Percentiles rank a stretch among this genome's conserved stretches.
phyloP scores from a whole-genome alignment of 2,113 vertebrate species.

The Amblyopsis rosae region DNA sequence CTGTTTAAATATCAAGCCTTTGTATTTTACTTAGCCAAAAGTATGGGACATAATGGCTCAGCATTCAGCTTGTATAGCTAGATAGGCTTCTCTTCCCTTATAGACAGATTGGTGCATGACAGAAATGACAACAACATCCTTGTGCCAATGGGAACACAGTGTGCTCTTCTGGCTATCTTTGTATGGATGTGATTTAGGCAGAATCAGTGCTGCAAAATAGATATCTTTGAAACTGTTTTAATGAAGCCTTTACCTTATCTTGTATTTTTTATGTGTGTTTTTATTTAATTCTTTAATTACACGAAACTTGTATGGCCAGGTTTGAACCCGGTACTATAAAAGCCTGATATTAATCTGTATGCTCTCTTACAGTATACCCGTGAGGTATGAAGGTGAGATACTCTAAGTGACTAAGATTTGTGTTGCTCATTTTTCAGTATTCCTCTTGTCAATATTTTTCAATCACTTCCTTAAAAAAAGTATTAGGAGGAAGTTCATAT shows the following conservation, averaged over 20 bases:
- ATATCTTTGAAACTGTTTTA: too few species aligned
- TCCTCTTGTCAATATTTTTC: conserved; percentile 7
- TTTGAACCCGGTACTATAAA: conserved; percentile 51
- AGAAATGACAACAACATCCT: conserved; percentile 10
- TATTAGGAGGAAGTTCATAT: conserved; percentile 10
- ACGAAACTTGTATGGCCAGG: conserved; percentile 28
- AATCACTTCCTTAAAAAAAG: conserved; percentile 7
- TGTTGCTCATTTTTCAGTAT: conserved; percentile 16
- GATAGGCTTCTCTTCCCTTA: not conserved
- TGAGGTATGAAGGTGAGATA: conserved; percentile 32
- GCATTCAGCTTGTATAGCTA: not conserved
- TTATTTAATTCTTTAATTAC: not conserved
- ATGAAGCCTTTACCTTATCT: not conserved
- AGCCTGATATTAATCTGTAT: conserved; percentile 38
- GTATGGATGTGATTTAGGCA: too few species aligned
- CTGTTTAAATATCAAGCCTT: conserved; percentile 38
- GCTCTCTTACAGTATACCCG: conserved; percentile 21
- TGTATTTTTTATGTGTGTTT: not conserved
- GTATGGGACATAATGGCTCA: conserved; percentile 2
- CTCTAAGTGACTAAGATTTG: conserved; percentile 7
- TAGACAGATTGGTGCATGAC: not conserved
- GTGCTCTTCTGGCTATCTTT: not conserved
- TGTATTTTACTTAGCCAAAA: conserved; percentile 36
- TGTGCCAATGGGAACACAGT: conserved; percentile 11
- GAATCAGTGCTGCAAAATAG: too few species aligned